Evolutionary conservation across 2,797 vertebrate species (phyloP).

Genomic region (Rhinoraja longicauda): DNA sequence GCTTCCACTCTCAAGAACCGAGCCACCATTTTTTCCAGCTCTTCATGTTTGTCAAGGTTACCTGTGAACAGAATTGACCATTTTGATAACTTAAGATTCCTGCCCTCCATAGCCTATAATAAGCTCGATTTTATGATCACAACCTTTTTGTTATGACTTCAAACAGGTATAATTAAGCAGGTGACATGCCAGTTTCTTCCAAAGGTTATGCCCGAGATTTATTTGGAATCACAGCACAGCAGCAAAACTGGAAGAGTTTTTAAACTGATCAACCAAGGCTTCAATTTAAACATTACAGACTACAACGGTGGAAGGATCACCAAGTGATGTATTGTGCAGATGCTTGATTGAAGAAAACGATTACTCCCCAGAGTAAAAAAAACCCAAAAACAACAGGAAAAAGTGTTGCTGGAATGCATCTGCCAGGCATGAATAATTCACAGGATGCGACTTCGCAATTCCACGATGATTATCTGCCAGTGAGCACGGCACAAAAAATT

Average conservation of each 20-base stretch:
- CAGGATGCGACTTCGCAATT: not conserved
- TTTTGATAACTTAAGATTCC: not conserved
- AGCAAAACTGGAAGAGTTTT: not conserved
- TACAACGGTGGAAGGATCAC: not conserved
- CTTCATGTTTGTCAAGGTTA: slow-evolving; percentile 85
- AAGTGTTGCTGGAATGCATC: not conserved
- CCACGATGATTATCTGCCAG: not conserved
- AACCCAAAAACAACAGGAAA: not conserved
- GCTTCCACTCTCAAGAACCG: slow-evolving; percentile 88
- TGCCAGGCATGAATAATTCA: not conserved
- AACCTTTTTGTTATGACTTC: not conserved
- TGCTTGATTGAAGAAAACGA: not conserved
- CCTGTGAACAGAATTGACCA: slow-evolving; percentile 56
- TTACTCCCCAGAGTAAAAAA: not conserved
- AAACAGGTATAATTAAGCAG: not conserved
- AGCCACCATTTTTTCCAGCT: slow-evolving; percentile 80
- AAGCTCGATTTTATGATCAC: not conserved
- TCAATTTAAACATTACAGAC: not conserved
- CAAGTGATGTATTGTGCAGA: not conserved
- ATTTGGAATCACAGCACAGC: not conserved
- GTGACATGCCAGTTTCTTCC: not conserved
- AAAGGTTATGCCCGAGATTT: not conserved
- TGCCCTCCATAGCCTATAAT: no score
- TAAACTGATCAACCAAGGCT: not conserved
- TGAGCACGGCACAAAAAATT: not conserved